A percentile compares a stretch with the other conserved stretches of the same genome.
Conservation (phyloP, 2,113 vertebrate genomes). For the Orientallactaga bullata region DNA sequence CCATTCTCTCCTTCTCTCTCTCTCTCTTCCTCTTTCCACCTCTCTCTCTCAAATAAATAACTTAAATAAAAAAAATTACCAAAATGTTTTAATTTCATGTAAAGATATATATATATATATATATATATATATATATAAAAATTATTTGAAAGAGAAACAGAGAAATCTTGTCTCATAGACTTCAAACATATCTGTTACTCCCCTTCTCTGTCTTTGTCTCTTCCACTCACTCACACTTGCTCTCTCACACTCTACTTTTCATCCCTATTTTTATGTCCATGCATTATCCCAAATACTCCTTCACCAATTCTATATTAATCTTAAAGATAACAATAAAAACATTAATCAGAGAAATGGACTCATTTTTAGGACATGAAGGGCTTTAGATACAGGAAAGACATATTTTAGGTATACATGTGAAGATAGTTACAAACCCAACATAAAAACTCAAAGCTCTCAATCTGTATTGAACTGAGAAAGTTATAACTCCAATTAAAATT, state of each 20-base stretch:
- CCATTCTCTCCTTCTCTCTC: too few species aligned
- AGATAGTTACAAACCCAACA: background rate
- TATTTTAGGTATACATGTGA: conserved; percentile 16
- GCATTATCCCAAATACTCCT: background rate
- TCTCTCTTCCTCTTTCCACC: too few species aligned
- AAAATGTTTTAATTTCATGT: conserved; percentile 29
- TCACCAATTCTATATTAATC: too few species aligned
- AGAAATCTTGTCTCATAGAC: background rate
- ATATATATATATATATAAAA: too few species aligned
- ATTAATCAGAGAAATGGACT: too few species aligned
- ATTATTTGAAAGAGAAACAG: too few species aligned
- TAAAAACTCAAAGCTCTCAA: background rate
- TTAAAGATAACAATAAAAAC: too few species aligned
- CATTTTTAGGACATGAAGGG: conserved; percentile 28
- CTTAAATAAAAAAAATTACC: conserved; percentile 8
- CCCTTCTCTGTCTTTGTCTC: background rate
- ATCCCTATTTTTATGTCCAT: background rate
- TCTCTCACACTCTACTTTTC: background rate
- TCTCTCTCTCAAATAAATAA: too few species aligned
- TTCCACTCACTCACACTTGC: background rate
- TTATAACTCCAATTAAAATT: conserved; percentile 42
- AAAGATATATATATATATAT: too few species aligned
- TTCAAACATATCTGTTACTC: background rate
- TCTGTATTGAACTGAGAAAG: background rate
- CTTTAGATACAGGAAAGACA: background rate